These are phyloP conservation scores for Pitangus sulphuratus DNA, from an alignment of 2,797 vertebrate species.

Conservation along the genomic window DNA sequence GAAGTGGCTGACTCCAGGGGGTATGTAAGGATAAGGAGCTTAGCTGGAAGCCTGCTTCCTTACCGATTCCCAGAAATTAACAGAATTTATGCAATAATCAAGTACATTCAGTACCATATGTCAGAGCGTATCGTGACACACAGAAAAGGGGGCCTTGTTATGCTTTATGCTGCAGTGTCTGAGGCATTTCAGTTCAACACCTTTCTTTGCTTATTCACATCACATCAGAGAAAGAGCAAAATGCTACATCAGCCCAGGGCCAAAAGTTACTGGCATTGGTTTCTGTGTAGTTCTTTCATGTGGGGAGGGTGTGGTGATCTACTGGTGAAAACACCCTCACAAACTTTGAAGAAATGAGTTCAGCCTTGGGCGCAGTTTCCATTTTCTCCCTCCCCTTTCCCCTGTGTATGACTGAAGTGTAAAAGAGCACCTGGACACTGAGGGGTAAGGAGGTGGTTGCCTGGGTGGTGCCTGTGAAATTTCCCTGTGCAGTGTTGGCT, in stretches of 20 bases:
- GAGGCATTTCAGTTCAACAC: constrained; percentile 34
- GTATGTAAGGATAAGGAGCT: constrained; percentile 53
- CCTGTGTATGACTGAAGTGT: background rate
- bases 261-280: constrained; percentile 17
- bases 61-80: constrained; percentile 49
- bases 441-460: background rate
- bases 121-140: background rate
- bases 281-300: constrained; percentile 40
- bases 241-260: background rate
- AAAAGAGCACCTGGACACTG: background rate
- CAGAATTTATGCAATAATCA: constrained; percentile 23
- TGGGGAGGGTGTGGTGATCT: constrained; percentile 46
- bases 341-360: constrained; percentile 2
- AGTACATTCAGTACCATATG: constrained; percentile 53
- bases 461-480: background rate
- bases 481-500: background rate
- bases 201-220: constrained; percentile 48
- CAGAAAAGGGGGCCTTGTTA: constrained; percentile 30
- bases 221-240: constrained; percentile 38
- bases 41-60: constrained; percentile 42
- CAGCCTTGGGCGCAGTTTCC: background rate
- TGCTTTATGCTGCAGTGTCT: background rate
- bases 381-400: background rate
- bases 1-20: background rate
- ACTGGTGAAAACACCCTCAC: background rate